Evolutionary conservation across 1,140 invertebrate genomes (phyloP).

Genomic region (Camponotus floridanus): DNA sequence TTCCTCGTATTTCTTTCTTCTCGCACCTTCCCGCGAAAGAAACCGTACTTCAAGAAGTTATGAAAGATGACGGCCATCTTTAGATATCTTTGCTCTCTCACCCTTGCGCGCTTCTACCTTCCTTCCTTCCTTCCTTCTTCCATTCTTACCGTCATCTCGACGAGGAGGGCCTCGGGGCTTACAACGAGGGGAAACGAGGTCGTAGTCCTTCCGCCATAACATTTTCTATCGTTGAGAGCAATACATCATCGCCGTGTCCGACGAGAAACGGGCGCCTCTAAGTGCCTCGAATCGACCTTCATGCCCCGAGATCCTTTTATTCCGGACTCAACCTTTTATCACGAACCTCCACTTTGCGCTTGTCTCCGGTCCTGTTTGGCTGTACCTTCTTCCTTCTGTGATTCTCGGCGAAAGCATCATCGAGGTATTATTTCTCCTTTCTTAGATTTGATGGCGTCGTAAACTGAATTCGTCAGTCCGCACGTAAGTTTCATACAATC

Average conservation of each 20-base stretch:
- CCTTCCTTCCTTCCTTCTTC: conserved; percentile 59
- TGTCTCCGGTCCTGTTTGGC: conserved; percentile 45
- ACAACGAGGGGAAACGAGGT: conserved; percentile 71
- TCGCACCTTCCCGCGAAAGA: conserved; percentile 32
- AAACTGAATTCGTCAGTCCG: background rate
- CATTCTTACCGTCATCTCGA: conserved; percentile 54
- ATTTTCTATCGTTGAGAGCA: conserved; percentile 77
- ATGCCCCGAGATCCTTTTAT: conserved; percentile 67
- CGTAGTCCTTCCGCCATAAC: conserved; percentile 73
- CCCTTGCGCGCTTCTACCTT: conserved; percentile 29
- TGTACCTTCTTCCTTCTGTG: conserved; percentile 40
- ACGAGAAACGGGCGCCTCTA: conserved; percentile 76
- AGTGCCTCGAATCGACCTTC: conserved; percentile 80
- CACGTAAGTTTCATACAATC: conserved; percentile 2
- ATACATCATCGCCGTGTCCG: conserved; percentile 82
- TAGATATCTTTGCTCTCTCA: conserved; percentile 69
- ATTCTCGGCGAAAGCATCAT: conserved; percentile 18
- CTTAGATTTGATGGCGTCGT: background rate
- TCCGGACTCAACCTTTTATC: conserved; percentile 70
- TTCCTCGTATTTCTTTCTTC: background rate
- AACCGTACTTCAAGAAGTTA: conserved; percentile 72
- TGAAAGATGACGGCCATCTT: conserved; percentile 78
- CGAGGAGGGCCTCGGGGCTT: conserved; percentile 38
- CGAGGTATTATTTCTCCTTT: background rate
- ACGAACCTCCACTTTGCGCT: conserved; percentile 40